Conservation (phyloP, 1,140 invertebrate species). For the Drosophila burlai region DNA sequence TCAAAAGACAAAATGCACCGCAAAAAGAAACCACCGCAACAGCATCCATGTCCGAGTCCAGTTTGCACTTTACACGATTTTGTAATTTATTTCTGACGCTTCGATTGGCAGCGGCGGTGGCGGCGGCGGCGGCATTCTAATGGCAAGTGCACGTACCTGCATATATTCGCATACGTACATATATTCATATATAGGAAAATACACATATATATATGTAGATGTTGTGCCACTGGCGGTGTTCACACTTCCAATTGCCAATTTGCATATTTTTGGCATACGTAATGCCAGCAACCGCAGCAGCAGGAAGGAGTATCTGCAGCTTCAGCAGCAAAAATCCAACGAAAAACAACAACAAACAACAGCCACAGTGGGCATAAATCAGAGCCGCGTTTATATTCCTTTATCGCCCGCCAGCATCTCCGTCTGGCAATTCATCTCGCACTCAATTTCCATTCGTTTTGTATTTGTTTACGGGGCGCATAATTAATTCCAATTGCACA, state of each 20-base stretch:
- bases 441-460: conserved; percentile 72
- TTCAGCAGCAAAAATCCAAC: not conserved
- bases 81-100: conserved; percentile 82
- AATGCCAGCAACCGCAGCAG: conserved; percentile 50
- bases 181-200: not conserved
- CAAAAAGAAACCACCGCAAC: conserved; percentile 23
- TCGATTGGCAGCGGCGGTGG: conserved; percentile 57
- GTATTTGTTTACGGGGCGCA: conserved; percentile 62
- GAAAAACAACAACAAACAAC: not conserved
- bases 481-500: conserved; percentile 79
- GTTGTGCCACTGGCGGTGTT: conserved; percentile 72
- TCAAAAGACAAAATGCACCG: conserved; percentile 71
- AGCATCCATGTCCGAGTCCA: conserved; percentile 62
- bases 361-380: conserved; percentile 63
- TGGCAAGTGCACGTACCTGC: conserved; percentile 67
- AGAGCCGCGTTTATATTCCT: conserved; percentile 63
- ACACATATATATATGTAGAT: conserved; percentile 4
- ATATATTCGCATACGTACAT: not conserved
- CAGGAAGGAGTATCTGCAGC: conserved; percentile 6
- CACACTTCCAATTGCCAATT: conserved; percentile 81
- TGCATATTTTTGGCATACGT: conserved; percentile 82
- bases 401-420: conserved; percentile 72
- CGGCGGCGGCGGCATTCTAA: conserved; percentile 66
- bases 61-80: conserved; percentile 81
- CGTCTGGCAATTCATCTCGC: conserved; percentile 75